Percentiles rank a stretch among this genome's conserved stretches.
These are phyloP conservation scores for Drosophila niveifrons DNA, from an alignment of 2,888 invertebrate genomes.

Conservation along the genomic window DNA sequence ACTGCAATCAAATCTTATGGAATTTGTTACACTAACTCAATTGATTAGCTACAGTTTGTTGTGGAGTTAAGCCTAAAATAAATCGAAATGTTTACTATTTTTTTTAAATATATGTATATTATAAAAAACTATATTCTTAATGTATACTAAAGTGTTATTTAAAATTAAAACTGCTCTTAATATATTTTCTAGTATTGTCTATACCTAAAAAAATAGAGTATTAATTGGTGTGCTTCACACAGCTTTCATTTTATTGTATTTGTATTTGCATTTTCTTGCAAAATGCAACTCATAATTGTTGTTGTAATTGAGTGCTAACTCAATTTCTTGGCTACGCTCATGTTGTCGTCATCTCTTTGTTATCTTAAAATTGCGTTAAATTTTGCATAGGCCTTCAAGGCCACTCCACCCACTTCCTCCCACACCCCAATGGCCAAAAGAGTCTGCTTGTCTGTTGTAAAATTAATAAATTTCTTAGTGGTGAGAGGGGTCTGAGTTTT, in stretches of 20 bases:
- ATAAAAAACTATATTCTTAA: too few species aligned
- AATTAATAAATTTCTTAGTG: conserved; percentile 68
- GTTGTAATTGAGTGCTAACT: conserved; percentile 77
- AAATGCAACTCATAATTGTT: conserved; percentile 72
- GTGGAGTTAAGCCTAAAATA: too few species aligned
- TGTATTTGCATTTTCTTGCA: conserved; percentile 62
- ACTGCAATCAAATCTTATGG: conserved; percentile 37
- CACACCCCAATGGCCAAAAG: neutral
- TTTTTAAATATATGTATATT: too few species aligned
- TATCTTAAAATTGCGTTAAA: conserved; percentile 77
- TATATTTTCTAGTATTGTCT: too few species aligned
- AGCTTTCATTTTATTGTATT: conserved; percentile 17
- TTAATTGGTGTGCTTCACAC: neutral
- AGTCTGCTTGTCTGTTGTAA: conserved; percentile 41
- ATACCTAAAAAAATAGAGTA: conserved; percentile 24
- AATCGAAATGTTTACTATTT: too few species aligned
- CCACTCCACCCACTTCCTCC: conserved; percentile 21
- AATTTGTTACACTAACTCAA: conserved; percentile 35
- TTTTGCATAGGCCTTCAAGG: conserved; percentile 60
- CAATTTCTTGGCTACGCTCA: conserved; percentile 62
- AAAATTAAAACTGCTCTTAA: too few species aligned
- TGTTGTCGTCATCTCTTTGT: conserved; percentile 56
- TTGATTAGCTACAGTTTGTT: neutral
- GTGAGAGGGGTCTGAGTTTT: conserved; percentile 41
- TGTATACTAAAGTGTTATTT: too few species aligned